A percentile compares a stretch with the other conserved stretches of the same genome.
These are phyloP conservation scores for Julus scandinavius DNA, from an alignment of 2,888 invertebrate genomes.

Conservation along the genomic window DNA sequence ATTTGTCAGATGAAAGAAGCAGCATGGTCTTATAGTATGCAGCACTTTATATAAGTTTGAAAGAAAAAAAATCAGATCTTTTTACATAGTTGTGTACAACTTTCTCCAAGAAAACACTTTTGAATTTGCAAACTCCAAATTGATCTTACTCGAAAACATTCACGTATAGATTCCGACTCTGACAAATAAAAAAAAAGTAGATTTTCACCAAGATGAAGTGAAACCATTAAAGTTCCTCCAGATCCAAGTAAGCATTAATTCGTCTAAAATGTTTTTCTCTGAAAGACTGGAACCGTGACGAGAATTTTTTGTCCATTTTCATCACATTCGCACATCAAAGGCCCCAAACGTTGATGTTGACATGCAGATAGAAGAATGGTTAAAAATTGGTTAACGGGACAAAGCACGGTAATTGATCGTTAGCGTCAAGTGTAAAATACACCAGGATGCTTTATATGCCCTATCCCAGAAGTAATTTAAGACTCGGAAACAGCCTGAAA, in stretches of 20 bases:
- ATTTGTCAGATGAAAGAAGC: no score
- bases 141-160: neutral
- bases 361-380: neutral
- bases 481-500: neutral
- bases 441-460: neutral
- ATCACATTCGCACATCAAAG: neutral
- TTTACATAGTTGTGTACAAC: no score
- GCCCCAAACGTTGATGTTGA: neutral
- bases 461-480: slow-evolving; percentile 10
- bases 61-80: no score
- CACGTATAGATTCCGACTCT: neutral
- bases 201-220: neutral
- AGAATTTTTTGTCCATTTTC: neutral
- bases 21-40: no score
- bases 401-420: neutral
- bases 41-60: no score
- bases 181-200: neutral
- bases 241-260: neutral
- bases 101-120: neutral
- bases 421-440: neutral
- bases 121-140: neutral
- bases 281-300: no score
- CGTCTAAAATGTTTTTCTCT: no score
- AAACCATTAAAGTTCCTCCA: neutral
- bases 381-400: slow-evolving; percentile 20